Conservation (phyloP, 35 echinoderm and acorn worm species). For the Ophioderma brevispina region DNA sequence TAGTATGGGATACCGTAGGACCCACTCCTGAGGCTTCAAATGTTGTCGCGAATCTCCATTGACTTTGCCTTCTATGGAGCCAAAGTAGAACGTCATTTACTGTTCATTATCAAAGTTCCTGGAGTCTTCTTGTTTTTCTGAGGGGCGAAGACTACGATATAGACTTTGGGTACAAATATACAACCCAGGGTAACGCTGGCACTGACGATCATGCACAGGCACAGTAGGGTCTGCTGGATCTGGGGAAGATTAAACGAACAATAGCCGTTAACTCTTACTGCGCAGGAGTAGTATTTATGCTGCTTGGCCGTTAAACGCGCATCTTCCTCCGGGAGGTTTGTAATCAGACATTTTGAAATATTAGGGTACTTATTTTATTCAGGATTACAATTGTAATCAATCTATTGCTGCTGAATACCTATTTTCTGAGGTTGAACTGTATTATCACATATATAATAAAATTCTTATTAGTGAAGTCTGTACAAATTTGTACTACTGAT, state of each 20-base stretch:
- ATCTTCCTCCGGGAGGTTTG: no score
- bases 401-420: background rate
- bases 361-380: background rate
- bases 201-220: slow-evolving; percentile 81
- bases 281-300: no score
- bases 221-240: slow-evolving; percentile 94
- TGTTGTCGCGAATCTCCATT: slow-evolving; percentile 67
- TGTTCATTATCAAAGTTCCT: slow-evolving; percentile 79
- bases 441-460: no score
- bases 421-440: background rate
- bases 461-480: no score
- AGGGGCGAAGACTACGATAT: slow-evolving; percentile 89
- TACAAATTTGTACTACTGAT: no score
- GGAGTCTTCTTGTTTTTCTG: slow-evolving; percentile 86
- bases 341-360: background rate
- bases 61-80: slow-evolving; percentile 68
- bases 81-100: slow-evolving; percentile 66
- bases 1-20: slow-evolving; percentile 65
- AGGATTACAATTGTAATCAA: background rate
- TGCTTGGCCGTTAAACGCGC: no score
- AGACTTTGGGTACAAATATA: slow-evolving; percentile 95
- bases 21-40: slow-evolving; percentile 9
- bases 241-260: slow-evolving; percentile 8
- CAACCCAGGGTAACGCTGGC: slow-evolving; percentile 81
- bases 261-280: background rate